A percentile compares a stretch with the other conserved stretches of the same genome.
Evolutionary conservation across 2,797 vertebrate genomes (phyloP).

Genomic region (Vireo griseus): DNA sequence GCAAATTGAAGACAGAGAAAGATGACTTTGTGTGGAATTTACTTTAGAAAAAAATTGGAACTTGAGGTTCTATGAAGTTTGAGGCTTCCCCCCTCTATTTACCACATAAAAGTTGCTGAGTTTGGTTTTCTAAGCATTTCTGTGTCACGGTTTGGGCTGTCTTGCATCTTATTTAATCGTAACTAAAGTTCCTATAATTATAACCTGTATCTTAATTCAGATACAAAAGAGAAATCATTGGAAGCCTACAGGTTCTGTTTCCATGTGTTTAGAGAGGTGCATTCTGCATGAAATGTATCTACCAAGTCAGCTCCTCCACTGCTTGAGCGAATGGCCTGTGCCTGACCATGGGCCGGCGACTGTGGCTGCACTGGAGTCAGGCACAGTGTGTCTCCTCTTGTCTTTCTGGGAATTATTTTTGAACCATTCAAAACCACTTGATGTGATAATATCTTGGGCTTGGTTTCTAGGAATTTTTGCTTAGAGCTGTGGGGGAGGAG

Average conservation of each 20-base stretch:
- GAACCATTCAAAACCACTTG: neutral
- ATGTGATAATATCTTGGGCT: neutral
- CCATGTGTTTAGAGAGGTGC: neutral
- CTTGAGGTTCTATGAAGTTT: neutral
- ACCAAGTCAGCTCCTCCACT: neutral
- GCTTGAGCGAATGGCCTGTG: neutral
- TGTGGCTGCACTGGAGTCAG: neutral
- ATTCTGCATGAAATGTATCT: neutral
- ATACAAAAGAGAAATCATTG: neutral
- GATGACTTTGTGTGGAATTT: neutral
- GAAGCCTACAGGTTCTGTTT: neutral
- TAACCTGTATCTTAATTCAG: neutral
- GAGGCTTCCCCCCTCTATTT: rapidly evolving
- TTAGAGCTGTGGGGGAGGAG: neutral
- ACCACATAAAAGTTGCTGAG: neutral
- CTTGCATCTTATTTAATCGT: neutral
- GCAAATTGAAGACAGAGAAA: neutral
- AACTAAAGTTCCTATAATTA: neutral
- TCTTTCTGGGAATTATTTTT: neutral
- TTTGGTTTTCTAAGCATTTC: neutral
- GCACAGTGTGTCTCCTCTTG: neutral
- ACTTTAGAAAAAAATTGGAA: neutral
- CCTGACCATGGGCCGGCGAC: neutral
- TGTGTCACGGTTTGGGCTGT: neutral
- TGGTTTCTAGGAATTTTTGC: neutral